phyloP scores from a whole-genome alignment of 2,888 invertebrate species.

The Candidula unifasciata region DNA sequence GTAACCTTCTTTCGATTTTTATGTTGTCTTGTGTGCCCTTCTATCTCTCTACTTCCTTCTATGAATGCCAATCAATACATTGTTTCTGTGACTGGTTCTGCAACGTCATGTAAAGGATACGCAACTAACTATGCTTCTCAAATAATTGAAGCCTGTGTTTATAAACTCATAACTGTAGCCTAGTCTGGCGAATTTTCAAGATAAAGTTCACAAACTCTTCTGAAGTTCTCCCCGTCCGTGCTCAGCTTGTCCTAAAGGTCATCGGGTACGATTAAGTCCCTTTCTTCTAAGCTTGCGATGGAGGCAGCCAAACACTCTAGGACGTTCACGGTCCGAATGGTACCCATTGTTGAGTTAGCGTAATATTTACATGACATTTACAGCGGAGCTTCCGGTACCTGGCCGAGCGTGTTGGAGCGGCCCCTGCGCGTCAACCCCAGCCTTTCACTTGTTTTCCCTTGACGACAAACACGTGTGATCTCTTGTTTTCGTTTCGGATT shows the following conservation, averaged over 20 bases:
- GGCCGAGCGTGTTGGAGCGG: neutral
- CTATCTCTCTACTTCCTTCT: too few species aligned
- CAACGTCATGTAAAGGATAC: too few species aligned
- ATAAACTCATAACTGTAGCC: too few species aligned
- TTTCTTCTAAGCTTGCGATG: neutral
- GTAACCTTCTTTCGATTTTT: too few species aligned
- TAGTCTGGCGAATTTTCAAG: too few species aligned
- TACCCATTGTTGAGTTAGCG: conserved; percentile 43
- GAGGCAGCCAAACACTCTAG: conserved; percentile 27
- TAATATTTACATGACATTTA: conserved; percentile 44
- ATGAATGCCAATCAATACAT: too few species aligned
- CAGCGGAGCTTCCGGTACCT: conserved; percentile 18
- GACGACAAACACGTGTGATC: conserved; percentile 37
- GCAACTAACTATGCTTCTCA: too few species aligned
- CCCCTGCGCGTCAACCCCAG: conserved; percentile 9
- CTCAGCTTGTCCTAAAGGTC: conserved; percentile 34
- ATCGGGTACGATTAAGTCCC: conserved; percentile 1
- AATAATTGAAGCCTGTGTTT: too few species aligned
- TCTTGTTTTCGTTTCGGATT: conserved; percentile 28
- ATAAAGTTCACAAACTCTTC: too few species aligned
- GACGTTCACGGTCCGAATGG: conserved; percentile 30
- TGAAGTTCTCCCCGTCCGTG: neutral
- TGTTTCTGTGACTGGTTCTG: too few species aligned
- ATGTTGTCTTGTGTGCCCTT: too few species aligned
- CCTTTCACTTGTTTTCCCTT: conserved; percentile 22